Evolutionary conservation across 2,797 vertebrate species (phyloP), one percentile per base, ranked within the genome.

Genomic region (Arctocebus calabarensis): DNA sequence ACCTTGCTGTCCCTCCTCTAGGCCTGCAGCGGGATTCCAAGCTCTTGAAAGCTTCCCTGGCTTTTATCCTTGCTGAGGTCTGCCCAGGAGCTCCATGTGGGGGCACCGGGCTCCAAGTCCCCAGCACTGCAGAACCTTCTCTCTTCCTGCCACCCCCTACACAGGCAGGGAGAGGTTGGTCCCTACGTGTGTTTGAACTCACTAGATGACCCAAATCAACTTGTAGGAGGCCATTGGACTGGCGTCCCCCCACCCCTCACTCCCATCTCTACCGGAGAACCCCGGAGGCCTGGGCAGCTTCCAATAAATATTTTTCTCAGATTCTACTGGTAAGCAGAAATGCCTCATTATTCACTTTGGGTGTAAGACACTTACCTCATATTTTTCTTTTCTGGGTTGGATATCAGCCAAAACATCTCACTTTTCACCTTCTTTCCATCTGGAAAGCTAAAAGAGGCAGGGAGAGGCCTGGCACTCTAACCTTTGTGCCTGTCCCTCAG

Each of bases 391-490:
- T 61, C 43, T 52, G 88, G 59, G 29, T 77, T 93, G 96, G 81
- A 29, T 71, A 81, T 17, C 61, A 79, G 85, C 90, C 86, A 77
- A 86, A 84, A 74, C 25, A 95, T 62, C 43, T 96, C 79, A 93
- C 43, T 64, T 88, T 91, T 71, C 43, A 29, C 25, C 90, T 91
- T 59, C 45, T 94, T 88, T 83, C 45, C 84, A 74, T 92, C 82
- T 97, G 87, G 96, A 95, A 96, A 84, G 77, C 86, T 94, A 20
- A 94, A 95, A 89, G 45, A 93, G 74, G 34, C 6, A 2, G 61
- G 68, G 85, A 81, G 88, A 90, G 93, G 43, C 73, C 88, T 95
- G 40, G 29, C 23, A 40, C 84, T 88, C 73, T 86, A 73, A 92
- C 89, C 90, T 93, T 87, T 66, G n/a, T 52, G 14, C 9, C 66